Base-by-base conservation (phyloP, 2,113 vertebrate genomes). In the Rhinolophus sinicus region DNA sequence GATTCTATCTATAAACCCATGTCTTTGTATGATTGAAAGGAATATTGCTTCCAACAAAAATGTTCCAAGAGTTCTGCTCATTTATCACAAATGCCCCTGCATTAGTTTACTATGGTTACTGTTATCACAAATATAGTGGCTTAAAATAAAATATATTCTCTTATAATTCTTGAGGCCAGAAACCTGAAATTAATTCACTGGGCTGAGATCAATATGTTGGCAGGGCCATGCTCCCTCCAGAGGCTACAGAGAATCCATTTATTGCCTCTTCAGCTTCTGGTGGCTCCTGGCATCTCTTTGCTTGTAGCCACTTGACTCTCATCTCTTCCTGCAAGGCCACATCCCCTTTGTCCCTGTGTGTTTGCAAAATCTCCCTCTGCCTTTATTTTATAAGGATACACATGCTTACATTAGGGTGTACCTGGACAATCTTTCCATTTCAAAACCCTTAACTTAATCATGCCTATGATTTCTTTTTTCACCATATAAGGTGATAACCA, bases 191-290 rank as follows among this genome's bases (percentile, higher is more conserved):
- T 4, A 56, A 0, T 35, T 82, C 24, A 14, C 0, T 52, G 6
- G 58, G 12, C 3, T 60, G 26, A 54, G 38, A 56, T 33, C 38
- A 56, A 47, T 2, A 14, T 69, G 7, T 12, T 60, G 44, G 12
- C 44, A 91, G 0, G 40, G 5, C 2, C 5, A 6, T 3, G 0
- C 6, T 60, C 30, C 8, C 13, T 72, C 52, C 8, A 40, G 70
- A 35, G 1, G 10, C n/a, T 58, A n/a, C 6, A 35, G 7, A 3
- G 14, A 56, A 60, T 24, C 33, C 13, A 22, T 54, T 44, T 50
- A 26, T 28, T 65, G 26, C 10, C 21, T 56, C 21, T 35, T 40
- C 26, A 47, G 24, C 4, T 73, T 26, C 50, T 18, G 7, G 8
- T 7, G 22, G 18, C 22, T 22, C 5, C 28, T 40, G 30, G 8